These are phyloP conservation scores for Tympanoctomys barrerae DNA, from an alignment of 2,797 vertebrate genomes.

Conservation along the genomic window DNA sequence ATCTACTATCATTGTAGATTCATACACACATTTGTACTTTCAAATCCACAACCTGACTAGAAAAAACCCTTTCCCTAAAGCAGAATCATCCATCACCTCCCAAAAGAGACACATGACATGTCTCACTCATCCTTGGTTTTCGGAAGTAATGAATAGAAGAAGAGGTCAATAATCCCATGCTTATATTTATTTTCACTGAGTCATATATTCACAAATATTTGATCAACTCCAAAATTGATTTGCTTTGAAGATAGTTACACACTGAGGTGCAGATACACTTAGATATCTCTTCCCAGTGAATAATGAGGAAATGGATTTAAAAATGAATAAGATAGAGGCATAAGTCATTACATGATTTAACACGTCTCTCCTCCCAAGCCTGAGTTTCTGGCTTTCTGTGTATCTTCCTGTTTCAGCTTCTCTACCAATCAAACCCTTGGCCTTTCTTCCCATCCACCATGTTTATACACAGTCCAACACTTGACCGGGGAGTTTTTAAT, in stretches of 20 bases:
- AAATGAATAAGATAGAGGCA: slow-evolving; percentile 16
- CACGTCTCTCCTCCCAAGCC: background rate
- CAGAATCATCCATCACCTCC: background rate
- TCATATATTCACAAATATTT: slow-evolving; percentile 46
- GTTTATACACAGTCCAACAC: background rate
- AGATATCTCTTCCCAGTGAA: background rate
- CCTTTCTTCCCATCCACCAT: background rate
- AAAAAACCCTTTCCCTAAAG: slow-evolving; percentile 30
- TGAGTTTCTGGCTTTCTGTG: background rate
- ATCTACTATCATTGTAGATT: background rate
- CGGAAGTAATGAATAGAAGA: slow-evolving; percentile 31
- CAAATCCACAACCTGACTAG: background rate
- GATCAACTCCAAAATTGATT: background rate
- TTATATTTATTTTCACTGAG: slow-evolving; percentile 19
- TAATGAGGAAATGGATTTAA: slow-evolving; percentile 18
- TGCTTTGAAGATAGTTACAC: slow-evolving; percentile 51
- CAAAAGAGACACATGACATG: slow-evolving; percentile 24
- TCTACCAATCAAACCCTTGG: background rate
- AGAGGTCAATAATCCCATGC: slow-evolving; percentile 15
- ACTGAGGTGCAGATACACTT: background rate
- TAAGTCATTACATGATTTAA: background rate
- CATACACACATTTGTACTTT: slow-evolving; percentile 21
- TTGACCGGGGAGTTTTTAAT: background rate
- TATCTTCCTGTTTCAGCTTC: slow-evolving; percentile 37
- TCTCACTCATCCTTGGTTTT: slow-evolving; percentile 51